Base-by-base conservation (phyloP, 2,888 invertebrate species). In the Drosophila aldrichi region DNA sequence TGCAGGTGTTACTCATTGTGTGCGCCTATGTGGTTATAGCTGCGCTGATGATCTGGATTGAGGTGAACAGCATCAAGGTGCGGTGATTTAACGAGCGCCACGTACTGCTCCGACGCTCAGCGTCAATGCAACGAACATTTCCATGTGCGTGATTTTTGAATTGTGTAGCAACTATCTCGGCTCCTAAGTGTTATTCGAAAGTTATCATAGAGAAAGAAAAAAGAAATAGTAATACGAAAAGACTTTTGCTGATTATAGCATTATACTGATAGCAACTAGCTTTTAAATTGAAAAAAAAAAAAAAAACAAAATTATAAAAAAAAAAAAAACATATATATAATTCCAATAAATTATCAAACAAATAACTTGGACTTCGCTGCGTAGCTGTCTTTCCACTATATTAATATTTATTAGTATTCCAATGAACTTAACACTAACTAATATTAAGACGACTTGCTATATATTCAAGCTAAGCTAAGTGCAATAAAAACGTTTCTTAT, bases 1-100 rank as follows among this genome's bases (percentile, higher is more conserved):
- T 88, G 18, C 81, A 88, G 8, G 75, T 87, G 29, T 8, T 83
- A 2, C 32, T 88, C 32, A 74, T 90, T 44, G 75, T 89, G 25
- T 76, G 74, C 22, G 49, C 43, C 43, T 91, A 89, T 74, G 66
- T 90, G 49, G 43, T 60, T 8, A 51, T 89, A 12, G 87, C 91
- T 2, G 40, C 82, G 8, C 4, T 86, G 0, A 61, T 84, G 63
- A 90, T 91, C 46, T 81, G 74, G 71, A 54, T 91, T n/a, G 91
- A 91, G 55, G 89, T 91, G 43, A 84, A 89, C 57, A 89, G 87
- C 62, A 74, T 90, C 58, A 89, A 87, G 61, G 82, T 91, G 64
- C 82, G 91, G 36, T 91, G 61, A 91, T 49, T 49, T 32, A 49
- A 32, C 6, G 2, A 20, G 4, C 25, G 25, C 34, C 34, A 34